These are phyloP conservation scores for Neodiprion fabricii DNA, from an alignment of 1,140 invertebrate species.

Conservation along the genomic window DNA sequence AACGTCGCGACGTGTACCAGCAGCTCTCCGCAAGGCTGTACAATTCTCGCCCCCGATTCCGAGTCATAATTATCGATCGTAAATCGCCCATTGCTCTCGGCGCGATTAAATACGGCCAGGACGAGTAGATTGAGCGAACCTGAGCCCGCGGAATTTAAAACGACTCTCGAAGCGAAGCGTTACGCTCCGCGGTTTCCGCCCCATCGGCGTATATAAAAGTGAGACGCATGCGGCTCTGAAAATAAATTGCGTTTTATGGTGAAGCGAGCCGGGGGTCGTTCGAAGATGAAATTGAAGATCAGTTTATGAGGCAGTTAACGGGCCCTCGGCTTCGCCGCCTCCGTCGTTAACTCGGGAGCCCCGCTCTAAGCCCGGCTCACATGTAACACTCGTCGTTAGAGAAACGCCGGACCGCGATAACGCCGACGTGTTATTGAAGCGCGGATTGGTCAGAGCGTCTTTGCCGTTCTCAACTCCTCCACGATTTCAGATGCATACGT, in stretches of 20 bases:
- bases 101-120: too few species aligned
- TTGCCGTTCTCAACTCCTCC: background rate
- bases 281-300: slow-evolving; percentile 1
- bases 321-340: background rate
- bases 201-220: too few species aligned
- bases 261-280: background rate
- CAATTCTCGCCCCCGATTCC: too few species aligned
- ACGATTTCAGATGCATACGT: too few species aligned
- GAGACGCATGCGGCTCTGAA: background rate
- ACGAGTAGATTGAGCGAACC: too few species aligned
- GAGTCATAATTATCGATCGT: too few species aligned
- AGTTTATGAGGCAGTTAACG: slow-evolving; percentile 1
- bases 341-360: background rate
- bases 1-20: background rate
- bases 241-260: background rate
- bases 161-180: too few species aligned
- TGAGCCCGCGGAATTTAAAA: too few species aligned
- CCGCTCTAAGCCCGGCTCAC: background rate
- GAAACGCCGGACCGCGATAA: background rate
- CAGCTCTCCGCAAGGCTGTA: background rate
- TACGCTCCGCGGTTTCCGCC: too few species aligned
- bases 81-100: too few species aligned
- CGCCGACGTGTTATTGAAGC: background rate
- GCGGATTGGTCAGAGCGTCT: background rate
- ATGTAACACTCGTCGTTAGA: background rate